phyloP scores from a whole-genome alignment of 2,797 vertebrate species.

The Carapus acus region DNA sequence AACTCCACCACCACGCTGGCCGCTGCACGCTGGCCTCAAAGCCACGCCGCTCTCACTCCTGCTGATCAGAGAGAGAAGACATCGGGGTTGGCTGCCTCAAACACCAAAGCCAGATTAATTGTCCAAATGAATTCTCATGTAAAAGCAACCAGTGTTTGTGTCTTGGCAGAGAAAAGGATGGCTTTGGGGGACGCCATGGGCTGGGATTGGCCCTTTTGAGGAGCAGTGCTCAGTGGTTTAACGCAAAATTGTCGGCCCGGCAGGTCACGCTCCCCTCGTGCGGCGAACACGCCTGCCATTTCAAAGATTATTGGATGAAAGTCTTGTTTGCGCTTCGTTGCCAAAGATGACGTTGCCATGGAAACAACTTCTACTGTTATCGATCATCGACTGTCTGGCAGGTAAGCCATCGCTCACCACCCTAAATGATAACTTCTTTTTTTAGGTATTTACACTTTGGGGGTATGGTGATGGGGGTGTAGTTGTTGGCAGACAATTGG shows the following conservation, averaged over 20 bases:
- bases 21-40: constrained; percentile 34
- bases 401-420: constrained; percentile 77
- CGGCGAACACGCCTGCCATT: constrained; percentile 62
- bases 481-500: no score
- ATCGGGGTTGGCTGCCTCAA: constrained; percentile 5
- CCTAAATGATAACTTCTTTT: constrained; percentile 62
- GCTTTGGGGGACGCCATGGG: constrained; percentile 4
- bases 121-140: no score
- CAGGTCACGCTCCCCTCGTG: constrained; percentile 73
- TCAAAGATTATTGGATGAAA: constrained; percentile 76
- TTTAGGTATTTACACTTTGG: constrained; percentile 52
- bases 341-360: constrained; percentile 93
- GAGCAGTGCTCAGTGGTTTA: constrained; percentile 35
- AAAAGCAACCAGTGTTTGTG: no score
- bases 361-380: constrained; percentile 88
- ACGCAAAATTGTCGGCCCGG: constrained; percentile 48
- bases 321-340: constrained; percentile 71
- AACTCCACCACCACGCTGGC: constrained; percentile 46
- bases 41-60: constrained; percentile 31
- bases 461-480: constrained; percentile 41
- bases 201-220: neutral
- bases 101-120: constrained; percentile 14
- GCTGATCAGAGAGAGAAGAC: constrained; percentile 23
- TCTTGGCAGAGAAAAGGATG: constrained; percentile 4
- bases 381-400: constrained; percentile 84